Evolutionary conservation across 2,888 invertebrate genomes (phyloP).

Genomic region (Mechanitis messenoides): DNA sequence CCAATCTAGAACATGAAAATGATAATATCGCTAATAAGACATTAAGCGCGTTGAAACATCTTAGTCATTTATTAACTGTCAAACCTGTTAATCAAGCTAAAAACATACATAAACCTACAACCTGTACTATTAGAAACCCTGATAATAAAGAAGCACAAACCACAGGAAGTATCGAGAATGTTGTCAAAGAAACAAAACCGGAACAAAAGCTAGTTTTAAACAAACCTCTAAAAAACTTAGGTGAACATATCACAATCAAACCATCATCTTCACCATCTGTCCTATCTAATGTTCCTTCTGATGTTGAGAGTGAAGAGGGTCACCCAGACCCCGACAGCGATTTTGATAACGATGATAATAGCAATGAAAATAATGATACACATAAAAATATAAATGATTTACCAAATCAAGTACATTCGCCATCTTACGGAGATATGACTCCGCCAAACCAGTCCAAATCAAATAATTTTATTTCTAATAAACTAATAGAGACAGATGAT

Average conservation of each 20-base stretch:
- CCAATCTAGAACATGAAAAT: constrained; percentile 11
- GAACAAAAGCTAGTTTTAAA: constrained; percentile 18
- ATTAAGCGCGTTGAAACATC: constrained; percentile 48
- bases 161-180: not conserved
- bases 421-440: not conserved
- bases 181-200: constrained; percentile 14
- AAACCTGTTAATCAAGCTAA: constrained; percentile 43
- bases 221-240: constrained; percentile 41
- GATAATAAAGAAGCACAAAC: not conserved
- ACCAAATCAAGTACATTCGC: not conserved
- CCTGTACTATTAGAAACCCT: constrained; percentile 17
- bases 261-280: constrained; percentile 32
- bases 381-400: constrained; percentile 13
- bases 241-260: constrained; percentile 47
- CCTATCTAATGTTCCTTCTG: constrained; percentile 10
- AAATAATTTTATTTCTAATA: constrained; percentile 8
- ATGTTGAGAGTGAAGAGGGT: constrained; percentile 30
- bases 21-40: constrained; percentile 29
- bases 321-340: constrained; percentile 31
- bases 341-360: constrained; percentile 12
- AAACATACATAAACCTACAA: constrained; percentile 10
- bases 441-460: not conserved
- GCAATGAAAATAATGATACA: constrained; percentile 15
- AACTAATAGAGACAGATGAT: constrained; percentile 6
- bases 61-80: constrained; percentile 52